These are phyloP conservation scores for Cassiopea xamachana DNA, from an alignment of 30 jellyfish, hydroid and myxozoan species.

Conservation along the genomic window DNA sequence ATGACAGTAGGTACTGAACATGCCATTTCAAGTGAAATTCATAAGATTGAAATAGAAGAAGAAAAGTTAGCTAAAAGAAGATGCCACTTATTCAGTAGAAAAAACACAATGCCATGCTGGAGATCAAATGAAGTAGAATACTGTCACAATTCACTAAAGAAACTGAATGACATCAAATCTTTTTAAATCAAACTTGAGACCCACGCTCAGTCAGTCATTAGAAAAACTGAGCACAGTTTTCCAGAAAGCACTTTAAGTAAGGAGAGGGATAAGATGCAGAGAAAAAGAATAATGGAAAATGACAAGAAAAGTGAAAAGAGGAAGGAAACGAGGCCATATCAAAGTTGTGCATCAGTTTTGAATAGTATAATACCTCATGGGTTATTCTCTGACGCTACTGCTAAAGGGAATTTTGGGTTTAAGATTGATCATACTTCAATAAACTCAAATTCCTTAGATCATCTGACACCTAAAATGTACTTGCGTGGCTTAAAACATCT, in stretches of 20 bases:
- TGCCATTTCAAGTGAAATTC: slow-evolving; percentile 24
- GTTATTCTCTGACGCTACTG: slow-evolving; percentile 1
- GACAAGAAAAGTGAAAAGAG: slow-evolving; percentile 22
- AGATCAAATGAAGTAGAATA: slow-evolving; percentile 4
- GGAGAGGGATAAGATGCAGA: slow-evolving; percentile 21
- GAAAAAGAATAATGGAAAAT: slow-evolving; percentile 30
- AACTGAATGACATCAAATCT: slow-evolving; percentile 10
- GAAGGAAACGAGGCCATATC: slow-evolving; percentile 17
- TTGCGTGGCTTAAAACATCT: slow-evolving; percentile 25
- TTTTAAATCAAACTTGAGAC: slow-evolving; percentile 17
- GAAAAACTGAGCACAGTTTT: background rate
- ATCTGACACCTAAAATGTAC: slow-evolving; percentile 31
- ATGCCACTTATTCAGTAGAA: slow-evolving; percentile 9
- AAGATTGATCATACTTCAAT: slow-evolving; percentile 23
- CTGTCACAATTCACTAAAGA: slow-evolving; percentile 9
- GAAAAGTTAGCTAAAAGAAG: slow-evolving; percentile 30
- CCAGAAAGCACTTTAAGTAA: background rate
- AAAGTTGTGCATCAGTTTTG: slow-evolving; percentile 19
- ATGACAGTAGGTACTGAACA: slow-evolving; percentile 12
- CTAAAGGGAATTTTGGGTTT: slow-evolving; percentile 1
- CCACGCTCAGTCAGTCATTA: slow-evolving; percentile 14
- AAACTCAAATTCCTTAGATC: slow-evolving; percentile 22
- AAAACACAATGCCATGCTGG: slow-evolving; percentile 24
- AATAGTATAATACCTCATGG: background rate
- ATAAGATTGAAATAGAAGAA: slow-evolving; percentile 30